A percentile compares a stretch with the other conserved stretches of the same genome.
Conservation (phyloP, 2,888 invertebrate species). For the Hypercompe scribonia region DNA sequence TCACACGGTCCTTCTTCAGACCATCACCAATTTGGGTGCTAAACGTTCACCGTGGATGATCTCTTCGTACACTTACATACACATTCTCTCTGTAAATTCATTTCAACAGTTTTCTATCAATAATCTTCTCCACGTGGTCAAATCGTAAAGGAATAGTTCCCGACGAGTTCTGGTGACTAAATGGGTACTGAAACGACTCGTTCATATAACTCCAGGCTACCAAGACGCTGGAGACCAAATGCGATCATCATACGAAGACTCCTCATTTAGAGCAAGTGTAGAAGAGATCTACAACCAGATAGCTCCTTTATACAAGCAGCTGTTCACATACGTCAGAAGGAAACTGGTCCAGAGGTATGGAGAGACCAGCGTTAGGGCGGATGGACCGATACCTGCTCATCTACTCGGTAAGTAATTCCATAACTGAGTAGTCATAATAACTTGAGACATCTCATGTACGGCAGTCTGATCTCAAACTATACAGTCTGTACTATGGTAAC, state of each 20-base stretch:
- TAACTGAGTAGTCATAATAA: background rate
- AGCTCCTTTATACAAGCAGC: slow-evolving; percentile 92
- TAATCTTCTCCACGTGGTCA: too few species aligned
- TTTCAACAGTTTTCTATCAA: too few species aligned
- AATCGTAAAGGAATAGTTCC: too few species aligned
- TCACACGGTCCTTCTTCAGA: too few species aligned
- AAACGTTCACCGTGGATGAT: too few species aligned
- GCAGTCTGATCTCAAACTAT: background rate
- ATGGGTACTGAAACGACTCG: background rate
- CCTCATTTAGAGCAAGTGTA: slow-evolving; percentile 87
- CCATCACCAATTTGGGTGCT: too few species aligned
- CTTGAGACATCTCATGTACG: background rate
- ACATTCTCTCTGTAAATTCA: too few species aligned
- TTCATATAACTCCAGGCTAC: slow-evolving; percentile 85
- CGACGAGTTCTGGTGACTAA: too few species aligned
- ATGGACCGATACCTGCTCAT: slow-evolving; percentile 95
- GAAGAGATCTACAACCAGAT: slow-evolving; percentile 88
- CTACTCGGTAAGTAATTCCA: slow-evolving; percentile 89
- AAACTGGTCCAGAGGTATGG: slow-evolving; percentile 89
- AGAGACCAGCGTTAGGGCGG: slow-evolving; percentile 83
- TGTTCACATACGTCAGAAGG: slow-evolving; percentile 93
- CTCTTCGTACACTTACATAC: too few species aligned
- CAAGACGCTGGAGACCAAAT: slow-evolving; percentile 93
- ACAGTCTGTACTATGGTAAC: too few species aligned
- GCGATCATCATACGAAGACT: slow-evolving; percentile 91